Percentiles rank a stretch among this genome's conserved stretches.
These are phyloP conservation scores for Leptobrachium ailaonicum DNA, from an alignment of 2,113 vertebrate species.

Conservation along the genomic window DNA sequence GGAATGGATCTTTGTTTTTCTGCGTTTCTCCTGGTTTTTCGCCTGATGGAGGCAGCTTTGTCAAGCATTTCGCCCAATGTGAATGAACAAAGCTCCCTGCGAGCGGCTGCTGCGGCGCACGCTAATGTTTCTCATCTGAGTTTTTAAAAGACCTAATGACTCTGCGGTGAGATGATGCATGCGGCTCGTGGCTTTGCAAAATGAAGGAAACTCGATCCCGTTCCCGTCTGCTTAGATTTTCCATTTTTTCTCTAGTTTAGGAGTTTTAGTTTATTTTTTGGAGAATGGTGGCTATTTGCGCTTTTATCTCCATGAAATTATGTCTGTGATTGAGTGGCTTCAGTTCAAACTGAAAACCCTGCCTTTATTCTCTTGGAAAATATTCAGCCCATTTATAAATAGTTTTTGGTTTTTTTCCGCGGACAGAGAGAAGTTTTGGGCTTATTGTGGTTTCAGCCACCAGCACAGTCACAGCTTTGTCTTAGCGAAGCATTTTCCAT, in stretches of 20 bases:
- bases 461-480: conserved; percentile 60
- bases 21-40: conserved; percentile 87
- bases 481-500: conserved; percentile 63
- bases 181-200: conserved; percentile 86
- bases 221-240: conserved; percentile 74
- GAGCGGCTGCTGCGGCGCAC: conserved; percentile 88
- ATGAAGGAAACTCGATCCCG: conserved; percentile 84
- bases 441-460: conserved; percentile 21
- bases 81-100: conserved; percentile 83
- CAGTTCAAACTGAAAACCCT: neutral
- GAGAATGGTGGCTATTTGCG: neutral
- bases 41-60: conserved; percentile 80
- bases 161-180: conserved; percentile 83
- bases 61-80: conserved; percentile 87
- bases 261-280: conserved; percentile 47
- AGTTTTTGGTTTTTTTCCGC: neutral
- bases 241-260: conserved; percentile 68
- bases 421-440: neutral
- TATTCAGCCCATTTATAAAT: conserved; percentile 1
- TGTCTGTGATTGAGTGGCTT: neutral
- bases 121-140: conserved; percentile 93
- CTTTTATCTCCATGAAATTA: neutral
- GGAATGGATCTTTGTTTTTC: conserved; percentile 54
- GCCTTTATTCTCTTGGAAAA: conserved; percentile 27
- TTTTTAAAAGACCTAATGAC: conserved; percentile 89